Percentiles rank a stretch among this genome's conserved stretches.
phyloP scores from a whole-genome alignment of 1,140 invertebrate species.

The Drosophila littoralis region DNA sequence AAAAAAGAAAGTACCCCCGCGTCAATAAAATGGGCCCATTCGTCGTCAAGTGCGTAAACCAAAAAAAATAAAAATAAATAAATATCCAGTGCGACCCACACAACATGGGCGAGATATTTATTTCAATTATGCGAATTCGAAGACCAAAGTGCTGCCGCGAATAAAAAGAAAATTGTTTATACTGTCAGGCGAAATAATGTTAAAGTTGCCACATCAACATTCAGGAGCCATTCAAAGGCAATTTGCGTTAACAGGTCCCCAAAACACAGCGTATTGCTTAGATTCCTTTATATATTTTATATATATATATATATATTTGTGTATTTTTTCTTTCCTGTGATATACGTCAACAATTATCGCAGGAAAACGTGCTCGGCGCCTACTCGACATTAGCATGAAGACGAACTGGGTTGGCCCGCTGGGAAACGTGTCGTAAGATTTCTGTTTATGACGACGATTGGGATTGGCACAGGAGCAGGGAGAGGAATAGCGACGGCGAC shows the following conservation, averaged over 20 bases:
- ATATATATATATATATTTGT: conserved; percentile 7
- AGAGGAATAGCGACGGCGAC: background rate
- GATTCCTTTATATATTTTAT: conserved; percentile 6
- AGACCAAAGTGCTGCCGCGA: conserved; percentile 18
- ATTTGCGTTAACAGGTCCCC: conserved; percentile 56
- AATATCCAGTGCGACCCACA: conserved; percentile 19
- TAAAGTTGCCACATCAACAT: conserved; percentile 39
- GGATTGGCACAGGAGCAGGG: background rate
- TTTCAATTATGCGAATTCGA: conserved; percentile 60
- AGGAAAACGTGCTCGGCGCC: conserved; percentile 48
- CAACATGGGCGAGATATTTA: conserved; percentile 44
- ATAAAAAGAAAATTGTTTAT: conserved; percentile 39
- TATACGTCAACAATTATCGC: conserved; percentile 75
- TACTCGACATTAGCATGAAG: conserved; percentile 50
- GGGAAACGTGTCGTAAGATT: conserved; percentile 28
- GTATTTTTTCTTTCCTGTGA: conserved; percentile 45
- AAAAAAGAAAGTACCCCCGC: conserved; percentile 6
- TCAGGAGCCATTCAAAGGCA: conserved; percentile 27
- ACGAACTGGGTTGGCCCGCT: conserved; percentile 9
- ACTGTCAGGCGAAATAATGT: conserved; percentile 38
- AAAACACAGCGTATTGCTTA: background rate
- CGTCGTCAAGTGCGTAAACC: conserved; percentile 21
- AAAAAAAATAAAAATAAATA: conserved; percentile 58
- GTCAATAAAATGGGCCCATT: conserved; percentile 14
- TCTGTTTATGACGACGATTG: conserved; percentile 43